Evolutionary conservation across 2,888 invertebrate genomes (phyloP).

Genomic region (Drosophila phalerata): DNA sequence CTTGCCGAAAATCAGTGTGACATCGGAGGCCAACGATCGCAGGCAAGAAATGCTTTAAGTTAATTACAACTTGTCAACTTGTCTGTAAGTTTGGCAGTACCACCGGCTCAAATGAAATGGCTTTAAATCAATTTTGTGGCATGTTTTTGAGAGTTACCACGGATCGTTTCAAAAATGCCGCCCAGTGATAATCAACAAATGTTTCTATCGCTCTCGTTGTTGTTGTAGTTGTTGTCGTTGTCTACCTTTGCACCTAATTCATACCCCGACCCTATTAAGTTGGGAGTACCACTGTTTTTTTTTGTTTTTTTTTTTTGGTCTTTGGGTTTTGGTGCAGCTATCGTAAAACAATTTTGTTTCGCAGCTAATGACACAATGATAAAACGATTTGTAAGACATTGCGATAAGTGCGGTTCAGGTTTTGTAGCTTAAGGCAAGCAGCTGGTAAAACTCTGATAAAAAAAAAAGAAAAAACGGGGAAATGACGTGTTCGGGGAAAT

Average conservation of each 20-base stretch:
- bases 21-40: conserved; percentile 16
- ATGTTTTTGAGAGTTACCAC: conserved; percentile 50
- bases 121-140: conserved; percentile 71
- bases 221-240: conserved; percentile 28
- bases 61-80: conserved; percentile 80
- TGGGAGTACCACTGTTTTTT: conserved; percentile 2
- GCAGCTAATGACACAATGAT: conserved; percentile 79
- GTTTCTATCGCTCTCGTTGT: conserved; percentile 27
- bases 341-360: conserved; percentile 72
- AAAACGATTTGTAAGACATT: conserved; percentile 82
- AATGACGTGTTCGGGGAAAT: conserved; percentile 38
- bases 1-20: conserved; percentile 25
- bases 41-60: conserved; percentile 78
- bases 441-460: conserved; percentile 32
- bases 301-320: conserved; percentile 1
- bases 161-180: conserved; percentile 66
- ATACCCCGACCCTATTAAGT: conserved; percentile 9
- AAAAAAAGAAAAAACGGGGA: background rate
- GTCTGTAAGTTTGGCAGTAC: conserved; percentile 59
- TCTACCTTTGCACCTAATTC: conserved; percentile 28
- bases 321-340: conserved; percentile 52
- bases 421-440: conserved; percentile 72
- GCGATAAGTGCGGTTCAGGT: conserved; percentile 78
- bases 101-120: conserved; percentile 67
- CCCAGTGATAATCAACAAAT: conserved; percentile 71